A percentile compares a stretch with the other conserved stretches of the same genome.
These are phyloP conservation scores for Macrosteles quadrilineatus DNA, from an alignment of 1,140 invertebrate species.

Conservation along the genomic window DNA sequence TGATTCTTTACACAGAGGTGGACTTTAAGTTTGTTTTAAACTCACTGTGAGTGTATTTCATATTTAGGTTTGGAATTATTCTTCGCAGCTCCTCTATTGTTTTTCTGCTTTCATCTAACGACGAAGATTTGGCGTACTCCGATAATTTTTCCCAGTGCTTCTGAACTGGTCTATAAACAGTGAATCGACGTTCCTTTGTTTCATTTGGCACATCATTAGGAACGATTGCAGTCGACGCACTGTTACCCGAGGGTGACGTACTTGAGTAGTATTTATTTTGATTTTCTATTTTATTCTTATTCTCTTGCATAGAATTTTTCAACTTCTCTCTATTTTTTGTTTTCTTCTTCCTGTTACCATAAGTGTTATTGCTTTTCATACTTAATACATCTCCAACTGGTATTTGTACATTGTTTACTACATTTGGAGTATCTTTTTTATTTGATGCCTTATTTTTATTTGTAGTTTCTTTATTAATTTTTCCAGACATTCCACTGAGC, in stretches of 20 bases:
- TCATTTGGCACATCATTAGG: background rate
- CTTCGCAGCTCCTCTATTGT: background rate
- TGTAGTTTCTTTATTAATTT: too few species aligned
- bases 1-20: too few species aligned
- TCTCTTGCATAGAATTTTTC: background rate
- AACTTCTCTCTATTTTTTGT: too few species aligned
- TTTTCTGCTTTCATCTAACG: background rate
- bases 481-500: background rate
- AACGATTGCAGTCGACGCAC: background rate
- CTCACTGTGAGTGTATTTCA: too few species aligned
- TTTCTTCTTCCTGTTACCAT: too few species aligned
- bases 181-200: constrained; percentile 8
- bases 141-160: constrained; percentile 5
- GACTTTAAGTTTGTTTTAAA: too few species aligned
- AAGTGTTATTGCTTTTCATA: too few species aligned
- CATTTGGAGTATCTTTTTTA: too few species aligned
- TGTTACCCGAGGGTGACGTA: background rate
- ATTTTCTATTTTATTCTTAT: background rate
- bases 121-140: background rate
- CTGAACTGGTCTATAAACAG: constrained; percentile 13
- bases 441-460: too few species aligned
- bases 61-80: background rate
- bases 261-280: constrained; percentile 3
- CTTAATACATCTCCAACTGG: too few species aligned
- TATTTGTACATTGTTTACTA: too few species aligned